Conservation (phyloP, 1,140 invertebrate genomes). For the Globodera rostochiensis region DNA sequence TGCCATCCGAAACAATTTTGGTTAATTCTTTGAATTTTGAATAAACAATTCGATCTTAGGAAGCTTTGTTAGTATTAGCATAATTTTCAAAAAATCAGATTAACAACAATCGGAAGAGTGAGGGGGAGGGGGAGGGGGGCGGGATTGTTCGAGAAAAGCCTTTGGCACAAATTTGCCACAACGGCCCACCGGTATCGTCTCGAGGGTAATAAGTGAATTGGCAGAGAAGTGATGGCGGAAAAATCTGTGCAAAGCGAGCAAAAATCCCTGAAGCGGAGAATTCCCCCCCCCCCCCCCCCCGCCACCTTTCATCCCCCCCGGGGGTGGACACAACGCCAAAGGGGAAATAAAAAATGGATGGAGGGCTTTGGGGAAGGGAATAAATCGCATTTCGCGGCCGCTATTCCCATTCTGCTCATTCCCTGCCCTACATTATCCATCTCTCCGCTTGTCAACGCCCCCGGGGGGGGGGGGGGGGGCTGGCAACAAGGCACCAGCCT, state of each 20-base stretch:
- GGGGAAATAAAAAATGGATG: constrained; percentile 7
- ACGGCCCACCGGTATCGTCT: background rate
- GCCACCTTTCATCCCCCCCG: too few relatives aligned
- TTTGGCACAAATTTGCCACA: background rate
- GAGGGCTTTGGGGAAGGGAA: background rate
- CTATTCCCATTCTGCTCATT: background rate
- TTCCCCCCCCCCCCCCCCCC: too few relatives aligned
- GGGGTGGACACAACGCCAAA: background rate
- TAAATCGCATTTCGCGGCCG: constrained; percentile 15
- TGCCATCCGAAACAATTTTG: too few relatives aligned
- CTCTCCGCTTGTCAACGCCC: background rate
- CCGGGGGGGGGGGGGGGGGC: background rate
- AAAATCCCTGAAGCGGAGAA: constrained; percentile 10
- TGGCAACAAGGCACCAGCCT: background rate
- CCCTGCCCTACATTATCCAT: background rate
- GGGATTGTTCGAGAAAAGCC: background rate
- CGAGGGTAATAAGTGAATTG: background rate
- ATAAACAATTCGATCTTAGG: too few relatives aligned
- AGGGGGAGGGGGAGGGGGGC: background rate
- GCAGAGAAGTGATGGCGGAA: background rate
- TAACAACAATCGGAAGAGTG: too few relatives aligned
- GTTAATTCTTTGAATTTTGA: too few relatives aligned
- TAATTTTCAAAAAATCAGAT: too few relatives aligned
- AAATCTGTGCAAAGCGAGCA: background rate
- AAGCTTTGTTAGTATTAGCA: too few relatives aligned